These are phyloP conservation scores for Musca domestica DNA, from an alignment of 1,140 invertebrate genomes.

Conservation along the genomic window DNA sequence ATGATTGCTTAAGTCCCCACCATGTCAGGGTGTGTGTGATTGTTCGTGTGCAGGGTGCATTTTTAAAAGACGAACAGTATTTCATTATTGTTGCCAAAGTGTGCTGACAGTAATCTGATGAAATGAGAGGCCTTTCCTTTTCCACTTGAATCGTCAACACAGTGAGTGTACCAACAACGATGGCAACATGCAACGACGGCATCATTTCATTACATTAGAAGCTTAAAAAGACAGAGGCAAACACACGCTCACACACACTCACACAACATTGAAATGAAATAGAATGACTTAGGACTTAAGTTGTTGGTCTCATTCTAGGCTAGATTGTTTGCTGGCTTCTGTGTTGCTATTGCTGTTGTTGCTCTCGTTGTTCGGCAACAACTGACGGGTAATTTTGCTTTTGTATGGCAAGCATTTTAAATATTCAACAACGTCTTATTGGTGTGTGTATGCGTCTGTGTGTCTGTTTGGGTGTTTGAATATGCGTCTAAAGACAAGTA, in stretches of 20 bases:
- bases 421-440: constrained; percentile 21
- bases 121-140: constrained; percentile 21
- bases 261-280: not conserved
- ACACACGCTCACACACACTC: too few relatives aligned
- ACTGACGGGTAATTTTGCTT: too few relatives aligned
- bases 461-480: too few relatives aligned
- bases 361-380: too few relatives aligned
- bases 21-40: not conserved
- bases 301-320: too few relatives aligned
- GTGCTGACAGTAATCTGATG: constrained; percentile 22
- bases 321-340: too few relatives aligned
- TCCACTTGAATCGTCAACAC: not conserved
- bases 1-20: not conserved
- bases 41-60: not conserved
- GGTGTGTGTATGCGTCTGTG: not conserved
- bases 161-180: not conserved
- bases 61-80: constrained; percentile 2
- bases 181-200: too few relatives aligned
- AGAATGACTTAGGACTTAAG: too few relatives aligned
- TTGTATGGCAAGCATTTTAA: constrained; percentile 13
- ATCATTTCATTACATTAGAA: too few relatives aligned
- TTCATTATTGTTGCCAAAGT: constrained; percentile 16
- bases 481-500: constrained; percentile 15
- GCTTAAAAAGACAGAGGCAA: too few relatives aligned
- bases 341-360: too few relatives aligned